Evolutionary conservation across 2,888 invertebrate species (phyloP).

Genomic region (Tetheella fluctuosa): DNA sequence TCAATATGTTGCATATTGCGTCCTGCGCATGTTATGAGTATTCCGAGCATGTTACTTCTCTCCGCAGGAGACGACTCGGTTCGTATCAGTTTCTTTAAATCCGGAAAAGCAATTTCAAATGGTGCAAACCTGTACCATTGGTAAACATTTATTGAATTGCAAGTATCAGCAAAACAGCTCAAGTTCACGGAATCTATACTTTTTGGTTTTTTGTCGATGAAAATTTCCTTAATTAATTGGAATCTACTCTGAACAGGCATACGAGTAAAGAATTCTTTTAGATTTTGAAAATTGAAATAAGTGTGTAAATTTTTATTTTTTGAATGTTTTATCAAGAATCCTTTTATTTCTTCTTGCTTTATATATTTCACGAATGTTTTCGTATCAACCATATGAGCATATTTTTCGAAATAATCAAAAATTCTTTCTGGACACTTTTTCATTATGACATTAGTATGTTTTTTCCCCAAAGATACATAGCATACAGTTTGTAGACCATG

Average conservation of each 20-base stretch:
- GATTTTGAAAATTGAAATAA: slow-evolving; percentile 40
- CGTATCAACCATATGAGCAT: slow-evolving; percentile 44
- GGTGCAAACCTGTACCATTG: slow-evolving; percentile 62
- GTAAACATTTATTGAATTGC: slow-evolving; percentile 29
- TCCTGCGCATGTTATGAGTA: slow-evolving; percentile 50
- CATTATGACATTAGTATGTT: slow-evolving; percentile 60
- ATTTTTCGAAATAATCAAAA: slow-evolving; percentile 51
- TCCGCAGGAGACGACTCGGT: slow-evolving; percentile 36
- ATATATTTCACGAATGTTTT: slow-evolving; percentile 60
- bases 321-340: slow-evolving; percentile 48
- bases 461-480: slow-evolving; percentile 43
- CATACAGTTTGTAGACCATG: slow-evolving; percentile 17
- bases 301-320: slow-evolving; percentile 20
- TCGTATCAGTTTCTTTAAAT: slow-evolving; percentile 47
- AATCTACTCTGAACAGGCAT: slow-evolving; percentile 56
- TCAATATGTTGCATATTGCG: slow-evolving; percentile 44
- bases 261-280: slow-evolving; percentile 49
- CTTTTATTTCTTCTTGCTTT: slow-evolving; percentile 50
- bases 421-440: slow-evolving; percentile 53
- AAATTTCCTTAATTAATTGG: slow-evolving; percentile 55
- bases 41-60: slow-evolving; percentile 44
- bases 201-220: slow-evolving; percentile 48
- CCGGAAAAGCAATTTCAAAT: slow-evolving; percentile 57
- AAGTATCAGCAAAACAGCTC: background rate
- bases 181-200: slow-evolving; percentile 22